Conservation (phyloP, 2,888 invertebrate species). For the Acrocyrtus sp. region DNA sequence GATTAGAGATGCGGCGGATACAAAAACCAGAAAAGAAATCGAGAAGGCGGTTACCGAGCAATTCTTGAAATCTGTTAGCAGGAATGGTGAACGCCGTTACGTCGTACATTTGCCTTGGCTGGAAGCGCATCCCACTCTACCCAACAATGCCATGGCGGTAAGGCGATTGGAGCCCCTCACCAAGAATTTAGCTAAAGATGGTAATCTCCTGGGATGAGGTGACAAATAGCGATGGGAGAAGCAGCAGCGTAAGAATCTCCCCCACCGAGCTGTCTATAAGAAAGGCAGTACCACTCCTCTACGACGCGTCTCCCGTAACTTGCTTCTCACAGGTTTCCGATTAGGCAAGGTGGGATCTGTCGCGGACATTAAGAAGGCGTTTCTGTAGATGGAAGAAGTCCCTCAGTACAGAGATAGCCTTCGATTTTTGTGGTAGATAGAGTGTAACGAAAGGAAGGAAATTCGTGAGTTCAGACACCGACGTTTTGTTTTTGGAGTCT, state of each 20-base stretch:
- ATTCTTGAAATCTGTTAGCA: constrained; percentile 59
- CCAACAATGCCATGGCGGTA: constrained; percentile 1
- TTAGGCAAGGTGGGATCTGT: constrained; percentile 1
- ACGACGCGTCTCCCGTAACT: constrained; percentile 19
- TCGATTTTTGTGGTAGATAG: constrained; percentile 35
- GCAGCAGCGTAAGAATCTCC: constrained; percentile 24
- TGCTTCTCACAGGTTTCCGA: constrained; percentile 21
- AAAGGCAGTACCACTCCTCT: constrained; percentile 9
- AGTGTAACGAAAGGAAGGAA: neutral
- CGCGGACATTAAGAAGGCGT: constrained; percentile 30
- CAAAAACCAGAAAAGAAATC: constrained; percentile 36
- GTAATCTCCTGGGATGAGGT: neutral
- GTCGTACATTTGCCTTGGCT: constrained; percentile 65
- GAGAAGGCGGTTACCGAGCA: constrained; percentile 19
- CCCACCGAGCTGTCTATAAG: constrained; percentile 56
- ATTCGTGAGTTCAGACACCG: constrained; percentile 52
- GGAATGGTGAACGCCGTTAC: constrained; percentile 63
- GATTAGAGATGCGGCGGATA: constrained; percentile 44
- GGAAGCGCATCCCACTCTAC: constrained; percentile 63
- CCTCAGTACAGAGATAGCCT: constrained; percentile 16
- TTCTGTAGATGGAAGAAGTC: constrained; percentile 17
- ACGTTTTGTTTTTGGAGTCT: constrained; percentile 63
- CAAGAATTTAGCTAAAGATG: neutral
- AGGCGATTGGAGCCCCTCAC: constrained; percentile 24
- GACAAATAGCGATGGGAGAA: neutral